Evolutionary conservation across 2,888 invertebrate species (phyloP).

Genomic region (Eupeodes latifasciatus): DNA sequence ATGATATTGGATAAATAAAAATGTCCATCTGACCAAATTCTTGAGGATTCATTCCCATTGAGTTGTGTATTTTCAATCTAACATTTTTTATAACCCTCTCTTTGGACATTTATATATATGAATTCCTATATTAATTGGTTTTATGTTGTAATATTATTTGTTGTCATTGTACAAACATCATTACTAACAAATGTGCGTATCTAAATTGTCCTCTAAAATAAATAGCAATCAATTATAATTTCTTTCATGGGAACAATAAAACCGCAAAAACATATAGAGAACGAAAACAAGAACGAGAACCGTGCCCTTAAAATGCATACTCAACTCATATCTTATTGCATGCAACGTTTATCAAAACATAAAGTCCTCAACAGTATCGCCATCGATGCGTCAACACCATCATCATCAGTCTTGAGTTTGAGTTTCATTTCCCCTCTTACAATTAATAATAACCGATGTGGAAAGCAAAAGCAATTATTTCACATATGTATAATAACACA

Average conservation of each 20-base stretch:
- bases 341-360: constrained; percentile 60
- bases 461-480: constrained; percentile 71
- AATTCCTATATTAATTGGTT: constrained; percentile 16
- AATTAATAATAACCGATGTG: constrained; percentile 48
- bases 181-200: constrained; percentile 57
- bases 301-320: constrained; percentile 51
- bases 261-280: constrained; percentile 29
- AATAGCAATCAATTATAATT: constrained; percentile 73
- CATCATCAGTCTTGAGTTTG: constrained; percentile 19
- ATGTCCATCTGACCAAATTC: neutral
- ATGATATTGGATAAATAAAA: no score
- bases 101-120: neutral
- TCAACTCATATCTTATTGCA: constrained; percentile 16
- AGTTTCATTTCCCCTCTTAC: neutral
- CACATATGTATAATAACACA: constrained; percentile 74
- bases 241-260: constrained; percentile 51
- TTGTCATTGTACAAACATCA: constrained; percentile 41
- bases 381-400: constrained; percentile 19
- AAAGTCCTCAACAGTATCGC: constrained; percentile 16
- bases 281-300: constrained; percentile 18
- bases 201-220: constrained; percentile 58
- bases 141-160: constrained; percentile 15
- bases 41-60: neutral
- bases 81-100: constrained; percentile 26
- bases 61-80: neutral